Evolutionary conservation across 1,140 invertebrate genomes (phyloP).

Genomic region (Formica exsecta): DNA sequence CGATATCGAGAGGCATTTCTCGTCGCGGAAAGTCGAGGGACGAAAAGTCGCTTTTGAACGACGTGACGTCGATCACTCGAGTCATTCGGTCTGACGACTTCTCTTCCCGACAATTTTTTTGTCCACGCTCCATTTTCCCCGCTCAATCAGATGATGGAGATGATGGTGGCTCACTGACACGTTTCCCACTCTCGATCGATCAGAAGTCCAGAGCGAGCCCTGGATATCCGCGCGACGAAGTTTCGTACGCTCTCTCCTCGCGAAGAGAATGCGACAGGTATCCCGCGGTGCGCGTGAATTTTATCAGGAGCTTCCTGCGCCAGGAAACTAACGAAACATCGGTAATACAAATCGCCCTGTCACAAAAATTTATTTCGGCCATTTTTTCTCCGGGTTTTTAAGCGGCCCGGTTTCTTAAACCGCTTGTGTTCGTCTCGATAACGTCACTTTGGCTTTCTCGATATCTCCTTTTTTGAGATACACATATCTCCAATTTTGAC

Average conservation of each 20-base stretch:
- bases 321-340: constrained; percentile 1
- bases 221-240: not conserved
- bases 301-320: constrained; percentile 29
- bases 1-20: constrained; percentile 23
- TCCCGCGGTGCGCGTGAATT: constrained; percentile 43
- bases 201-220: not conserved
- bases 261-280: not conserved
- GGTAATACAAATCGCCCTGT: constrained; percentile 32
- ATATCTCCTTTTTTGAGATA: not conserved
- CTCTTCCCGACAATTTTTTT: not conserved
- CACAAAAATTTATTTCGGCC: constrained; percentile 49
- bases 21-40: not conserved
- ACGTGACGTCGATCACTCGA: constrained; percentile 38
- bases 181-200: constrained; percentile 15
- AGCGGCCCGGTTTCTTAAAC: not conserved
- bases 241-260: constrained; percentile 11
- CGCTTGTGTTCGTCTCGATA: not conserved
- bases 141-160: constrained; percentile 3
- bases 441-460: not conserved
- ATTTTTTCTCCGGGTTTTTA: constrained; percentile 41
- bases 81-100: not conserved
- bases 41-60: constrained; percentile 46
- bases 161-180: not conserved
- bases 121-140: constrained; percentile 17
- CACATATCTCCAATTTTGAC: not conserved